phyloP scores from a whole-genome alignment of 2,797 vertebrate species.

The Cyclura pinguis region DNA sequence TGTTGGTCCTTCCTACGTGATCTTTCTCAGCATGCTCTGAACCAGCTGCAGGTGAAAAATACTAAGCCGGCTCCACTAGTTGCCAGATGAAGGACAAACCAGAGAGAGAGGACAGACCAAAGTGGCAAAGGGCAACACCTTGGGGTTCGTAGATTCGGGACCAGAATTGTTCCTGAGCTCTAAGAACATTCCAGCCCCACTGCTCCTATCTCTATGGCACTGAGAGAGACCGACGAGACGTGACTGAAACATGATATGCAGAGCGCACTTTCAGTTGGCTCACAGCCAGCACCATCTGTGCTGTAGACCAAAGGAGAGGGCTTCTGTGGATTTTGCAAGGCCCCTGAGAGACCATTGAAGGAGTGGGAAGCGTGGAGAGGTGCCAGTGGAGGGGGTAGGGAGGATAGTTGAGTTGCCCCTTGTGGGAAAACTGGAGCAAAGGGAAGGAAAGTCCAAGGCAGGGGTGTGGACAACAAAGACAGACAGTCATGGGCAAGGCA shows the following conservation, averaged over 20 bases:
- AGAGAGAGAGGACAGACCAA: not conserved
- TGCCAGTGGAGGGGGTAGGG: too few relatives aligned
- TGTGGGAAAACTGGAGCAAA: not conserved
- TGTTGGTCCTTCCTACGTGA: not conserved
- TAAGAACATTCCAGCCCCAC: not conserved
- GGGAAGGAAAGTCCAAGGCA: not conserved
- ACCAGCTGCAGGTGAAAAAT: rapidly evolving
- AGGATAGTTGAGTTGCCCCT: not conserved
- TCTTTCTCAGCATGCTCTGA: not conserved
- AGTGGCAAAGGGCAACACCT: not conserved
- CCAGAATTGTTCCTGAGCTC: not conserved
- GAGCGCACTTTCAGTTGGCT: not conserved
- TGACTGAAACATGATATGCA: not conserved
- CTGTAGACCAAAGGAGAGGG: not conserved
- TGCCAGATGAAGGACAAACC: not conserved
- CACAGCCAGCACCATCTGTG: constrained; percentile 1
- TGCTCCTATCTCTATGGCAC: not conserved
- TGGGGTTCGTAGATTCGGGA: not conserved
- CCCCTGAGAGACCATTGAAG: not conserved
- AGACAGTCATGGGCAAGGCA: not conserved
- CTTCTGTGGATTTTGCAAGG: not conserved
- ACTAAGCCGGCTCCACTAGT: not conserved
- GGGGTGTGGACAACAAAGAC: not conserved
- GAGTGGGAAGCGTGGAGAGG: not conserved
- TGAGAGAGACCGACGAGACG: not conserved